These are phyloP conservation scores for Laupala kohalensis DNA, from an alignment of 1,140 invertebrate genomes.

Conservation along the genomic window DNA sequence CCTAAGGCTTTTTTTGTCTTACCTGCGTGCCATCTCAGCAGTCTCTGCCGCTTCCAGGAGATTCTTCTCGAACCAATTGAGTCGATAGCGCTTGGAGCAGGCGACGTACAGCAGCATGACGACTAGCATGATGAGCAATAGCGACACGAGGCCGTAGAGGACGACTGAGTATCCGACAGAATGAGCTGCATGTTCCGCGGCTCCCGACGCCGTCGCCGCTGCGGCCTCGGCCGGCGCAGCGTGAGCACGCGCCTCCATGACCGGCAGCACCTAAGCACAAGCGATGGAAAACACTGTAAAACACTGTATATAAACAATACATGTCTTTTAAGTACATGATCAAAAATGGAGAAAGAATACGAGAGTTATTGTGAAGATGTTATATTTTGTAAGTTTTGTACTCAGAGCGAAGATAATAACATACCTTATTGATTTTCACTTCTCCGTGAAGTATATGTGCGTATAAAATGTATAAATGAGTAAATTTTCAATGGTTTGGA, in stretches of 20 bases:
- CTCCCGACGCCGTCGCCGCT: background rate
- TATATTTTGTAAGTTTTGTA: no score
- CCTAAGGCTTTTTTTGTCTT: no score
- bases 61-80: slow-evolving; percentile 40
- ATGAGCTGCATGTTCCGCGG: background rate
- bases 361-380: no score
- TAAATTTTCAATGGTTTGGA: no score
- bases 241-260: background rate
- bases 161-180: slow-evolving; percentile 12
- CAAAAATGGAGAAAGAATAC: no score
- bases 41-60: slow-evolving; percentile 30
- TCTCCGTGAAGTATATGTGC: no score
- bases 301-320: no score
- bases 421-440: no score
- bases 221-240: background rate
- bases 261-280: background rate
- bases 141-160: slow-evolving; percentile 21
- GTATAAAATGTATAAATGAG: no score
- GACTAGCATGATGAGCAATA: slow-evolving; percentile 25
- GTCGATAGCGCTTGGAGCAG: slow-evolving; percentile 32
- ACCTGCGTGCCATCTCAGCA: slow-evolving; percentile 23
- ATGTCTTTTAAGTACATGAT: no score
- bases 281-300: no score
- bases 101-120: slow-evolving; percentile 29
- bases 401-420: no score